phyloP scores from a whole-genome alignment of 1,140 invertebrate species.

The Pseudobourletiella spinata region DNA sequence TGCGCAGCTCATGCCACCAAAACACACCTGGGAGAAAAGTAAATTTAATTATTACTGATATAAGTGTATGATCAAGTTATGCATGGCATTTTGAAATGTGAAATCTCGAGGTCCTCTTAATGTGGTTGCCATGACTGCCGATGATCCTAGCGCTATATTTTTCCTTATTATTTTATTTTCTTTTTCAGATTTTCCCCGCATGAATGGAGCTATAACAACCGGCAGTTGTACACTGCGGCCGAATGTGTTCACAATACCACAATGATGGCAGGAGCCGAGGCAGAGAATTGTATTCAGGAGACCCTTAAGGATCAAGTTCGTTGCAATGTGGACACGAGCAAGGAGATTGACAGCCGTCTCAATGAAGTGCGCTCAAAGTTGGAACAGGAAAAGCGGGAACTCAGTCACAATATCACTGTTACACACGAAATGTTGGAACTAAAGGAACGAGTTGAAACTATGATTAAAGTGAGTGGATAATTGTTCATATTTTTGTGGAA shows the following conservation, averaged over 20 bases:
- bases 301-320: slow-evolving; percentile 26
- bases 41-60: not conserved
- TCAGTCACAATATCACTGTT: slow-evolving; percentile 21
- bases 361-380: slow-evolving; percentile 15
- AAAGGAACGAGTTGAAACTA: slow-evolving; percentile 24
- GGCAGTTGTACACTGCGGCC: slow-evolving; percentile 26
- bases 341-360: slow-evolving; percentile 21
- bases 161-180: not conserved
- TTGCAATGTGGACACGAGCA: slow-evolving; percentile 15
- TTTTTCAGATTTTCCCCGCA: slow-evolving; percentile 21
- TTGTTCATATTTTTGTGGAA: not conserved
- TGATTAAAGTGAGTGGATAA: slow-evolving; percentile 15
- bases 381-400: slow-evolving; percentile 16
- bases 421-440: slow-evolving; percentile 25
- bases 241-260: slow-evolving; percentile 29
- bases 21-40: slow-evolving; percentile 10
- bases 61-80: not conserved
- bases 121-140: too few relatives aligned
- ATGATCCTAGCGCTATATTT: too few relatives aligned
- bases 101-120: too few relatives aligned
- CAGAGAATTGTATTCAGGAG: slow-evolving; percentile 14
- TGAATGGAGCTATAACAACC: slow-evolving; percentile 29
- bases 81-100: too few relatives aligned
- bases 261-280: slow-evolving; percentile 19
- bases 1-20: slow-evolving; percentile 24